Percentiles rank a stretch among this genome's conserved stretches.
phyloP scores from a whole-genome alignment of 2,797 vertebrate genomes.

The Luscinia megarhynchos region DNA sequence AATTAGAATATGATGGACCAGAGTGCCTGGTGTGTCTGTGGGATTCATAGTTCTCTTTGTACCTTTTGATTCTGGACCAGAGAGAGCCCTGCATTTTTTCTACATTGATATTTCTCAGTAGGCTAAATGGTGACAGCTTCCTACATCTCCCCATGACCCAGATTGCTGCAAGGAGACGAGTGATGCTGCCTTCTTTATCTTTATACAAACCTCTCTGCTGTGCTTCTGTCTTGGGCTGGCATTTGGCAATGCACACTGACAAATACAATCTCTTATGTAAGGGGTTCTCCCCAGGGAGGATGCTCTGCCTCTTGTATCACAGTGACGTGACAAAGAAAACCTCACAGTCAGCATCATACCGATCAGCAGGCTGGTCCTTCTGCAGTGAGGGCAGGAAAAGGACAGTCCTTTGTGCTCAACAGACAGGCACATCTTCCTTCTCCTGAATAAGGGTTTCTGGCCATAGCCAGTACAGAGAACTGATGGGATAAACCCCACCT shows the following conservation, averaged over 20 bases:
- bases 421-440: background rate
- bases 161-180: background rate
- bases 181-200: background rate
- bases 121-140: background rate
- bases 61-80: background rate
- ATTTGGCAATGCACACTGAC: background rate
- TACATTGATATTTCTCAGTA: background rate
- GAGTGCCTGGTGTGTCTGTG: background rate
- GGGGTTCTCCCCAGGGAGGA: background rate
- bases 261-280: background rate
- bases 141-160: background rate
- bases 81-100: background rate
- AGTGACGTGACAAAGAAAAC: background rate
- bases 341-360: background rate
- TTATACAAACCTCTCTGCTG: background rate
- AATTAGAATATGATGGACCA: background rate
- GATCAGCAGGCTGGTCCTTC: background rate
- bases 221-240: background rate
- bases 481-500: background rate
- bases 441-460: background rate
- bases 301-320: background rate
- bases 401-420: background rate
- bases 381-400: background rate
- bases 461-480: background rate
- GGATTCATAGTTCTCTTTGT: background rate